These are phyloP conservation scores for Falcaria lacertinaria DNA, from an alignment of 2,888 invertebrate species.

Conservation along the genomic window DNA sequence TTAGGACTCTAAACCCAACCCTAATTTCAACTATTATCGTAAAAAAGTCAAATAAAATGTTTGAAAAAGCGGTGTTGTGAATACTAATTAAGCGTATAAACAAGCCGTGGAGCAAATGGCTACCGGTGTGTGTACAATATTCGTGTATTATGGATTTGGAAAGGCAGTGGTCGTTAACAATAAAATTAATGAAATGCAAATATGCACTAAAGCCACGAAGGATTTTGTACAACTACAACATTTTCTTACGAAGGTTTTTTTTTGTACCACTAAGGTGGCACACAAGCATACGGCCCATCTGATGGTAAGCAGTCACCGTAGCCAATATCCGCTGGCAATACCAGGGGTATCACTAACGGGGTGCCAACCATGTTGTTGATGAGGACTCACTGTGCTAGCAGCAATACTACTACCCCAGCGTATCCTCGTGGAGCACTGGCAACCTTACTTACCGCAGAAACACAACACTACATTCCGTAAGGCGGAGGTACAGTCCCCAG, in stretches of 20 bases:
- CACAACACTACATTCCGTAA: too few species aligned
- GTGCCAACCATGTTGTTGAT: too few species aligned
- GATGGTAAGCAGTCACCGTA: too few species aligned
- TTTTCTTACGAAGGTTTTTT: background rate
- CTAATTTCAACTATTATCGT: constrained; percentile 35
- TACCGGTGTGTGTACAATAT: constrained; percentile 8
- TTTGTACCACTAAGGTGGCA: too few species aligned
- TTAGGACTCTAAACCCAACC: constrained; percentile 18
- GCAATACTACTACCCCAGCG: too few species aligned
- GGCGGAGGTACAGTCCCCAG: too few species aligned
- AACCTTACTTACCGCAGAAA: too few species aligned
- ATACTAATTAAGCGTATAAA: constrained; percentile 44
- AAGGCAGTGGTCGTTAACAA: constrained; percentile 5
- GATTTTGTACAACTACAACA: background rate
- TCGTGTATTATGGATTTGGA: constrained; percentile 6
- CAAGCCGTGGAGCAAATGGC: constrained; percentile 32
- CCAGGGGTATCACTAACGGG: too few species aligned
- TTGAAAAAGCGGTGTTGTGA: constrained; percentile 26
- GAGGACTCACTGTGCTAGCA: too few species aligned
- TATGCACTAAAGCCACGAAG: constrained; percentile 8
- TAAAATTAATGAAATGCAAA: constrained; percentile 12
- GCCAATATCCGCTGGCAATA: too few species aligned
- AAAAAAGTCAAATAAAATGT: constrained; percentile 35
- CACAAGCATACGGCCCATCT: too few species aligned
- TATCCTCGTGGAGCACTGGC: too few species aligned